These are phyloP conservation scores for Reinhardtius hippoglossoides DNA, from an alignment of 2,113 vertebrate genomes.

Conservation along the genomic window DNA sequence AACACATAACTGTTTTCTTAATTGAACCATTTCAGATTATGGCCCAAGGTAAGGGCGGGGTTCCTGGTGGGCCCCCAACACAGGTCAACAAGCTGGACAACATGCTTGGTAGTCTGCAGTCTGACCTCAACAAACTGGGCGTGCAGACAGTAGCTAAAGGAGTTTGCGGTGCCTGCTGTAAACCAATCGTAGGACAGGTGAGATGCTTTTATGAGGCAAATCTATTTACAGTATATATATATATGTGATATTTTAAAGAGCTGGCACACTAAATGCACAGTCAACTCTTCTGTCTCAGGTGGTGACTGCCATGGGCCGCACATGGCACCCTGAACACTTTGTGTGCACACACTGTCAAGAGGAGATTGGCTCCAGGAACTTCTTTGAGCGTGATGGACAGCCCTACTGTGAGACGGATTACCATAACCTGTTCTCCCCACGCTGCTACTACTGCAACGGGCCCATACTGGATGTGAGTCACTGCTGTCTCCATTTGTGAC, in stretches of 20 bases:
- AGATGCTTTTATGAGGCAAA: constrained; percentile 27
- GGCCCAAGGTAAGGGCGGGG: constrained; percentile 90
- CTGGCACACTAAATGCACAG: background rate
- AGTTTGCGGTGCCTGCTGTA: constrained; percentile 97
- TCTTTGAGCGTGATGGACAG: constrained; percentile 96
- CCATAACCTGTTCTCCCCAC: constrained; percentile 96
- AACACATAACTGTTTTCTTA: constrained; percentile 1
- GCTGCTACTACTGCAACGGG: constrained; percentile 98
- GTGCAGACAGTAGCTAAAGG: constrained; percentile 98
- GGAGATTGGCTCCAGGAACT: constrained; percentile 97
- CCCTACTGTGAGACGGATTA: constrained; percentile 99
- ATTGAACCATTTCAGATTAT: constrained; percentile 86
- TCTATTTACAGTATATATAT: background rate
- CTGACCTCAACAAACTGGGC: constrained; percentile 95
- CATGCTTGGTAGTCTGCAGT: constrained; percentile 98
- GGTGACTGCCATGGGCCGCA: constrained; percentile 98
- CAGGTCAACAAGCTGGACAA: constrained; percentile 97
- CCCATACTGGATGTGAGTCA: constrained; percentile 95
- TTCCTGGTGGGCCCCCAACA: constrained; percentile 85
- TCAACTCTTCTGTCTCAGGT: constrained; percentile 81
- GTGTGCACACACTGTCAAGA: constrained; percentile 99
- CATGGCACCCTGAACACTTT: constrained; percentile 99
- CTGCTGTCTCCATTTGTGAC: background rate
- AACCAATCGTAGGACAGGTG: constrained; percentile 98
- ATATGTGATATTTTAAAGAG: background rate